Percentiles rank a stretch among this genome's conserved stretches.
These are phyloP conservation scores for Geophilus truncorum DNA, from an alignment of 2,888 invertebrate genomes.

Conservation along the genomic window DNA sequence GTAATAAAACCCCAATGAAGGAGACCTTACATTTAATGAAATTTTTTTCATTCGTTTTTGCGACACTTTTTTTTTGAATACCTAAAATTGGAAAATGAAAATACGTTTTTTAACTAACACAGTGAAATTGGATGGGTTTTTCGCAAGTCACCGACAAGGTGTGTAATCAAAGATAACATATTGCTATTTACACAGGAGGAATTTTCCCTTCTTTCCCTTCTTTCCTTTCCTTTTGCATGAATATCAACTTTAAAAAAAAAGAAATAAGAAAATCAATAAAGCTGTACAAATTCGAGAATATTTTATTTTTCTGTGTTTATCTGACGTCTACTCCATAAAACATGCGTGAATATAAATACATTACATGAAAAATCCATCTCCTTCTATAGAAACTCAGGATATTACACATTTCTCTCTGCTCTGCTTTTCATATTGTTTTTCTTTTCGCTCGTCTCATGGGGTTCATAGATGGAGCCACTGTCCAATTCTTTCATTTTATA, in stretches of 20 bases:
- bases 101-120: background rate
- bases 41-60: background rate
- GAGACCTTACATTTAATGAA: background rate
- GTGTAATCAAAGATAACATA: background rate
- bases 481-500: background rate
- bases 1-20: slow-evolving; percentile 11
- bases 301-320: background rate
- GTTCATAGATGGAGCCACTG: background rate
- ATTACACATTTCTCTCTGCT: background rate
- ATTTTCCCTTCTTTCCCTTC: no score
- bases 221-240: background rate
- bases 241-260: background rate
- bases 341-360: slow-evolving; percentile 18
- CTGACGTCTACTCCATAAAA: slow-evolving; percentile 4
- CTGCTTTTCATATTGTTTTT: background rate
- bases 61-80: background rate
- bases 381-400: background rate
- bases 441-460: background rate
- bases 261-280: slow-evolving; percentile 16
- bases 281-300: slow-evolving; percentile 18
- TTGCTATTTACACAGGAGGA: background rate
- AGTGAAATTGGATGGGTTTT: background rate
- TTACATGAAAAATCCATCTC: slow-evolving; percentile 4
- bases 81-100: background rate
- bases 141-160: background rate